phyloP scores from a whole-genome alignment of 2,888 invertebrate species.

The Drosophila testacea region DNA sequence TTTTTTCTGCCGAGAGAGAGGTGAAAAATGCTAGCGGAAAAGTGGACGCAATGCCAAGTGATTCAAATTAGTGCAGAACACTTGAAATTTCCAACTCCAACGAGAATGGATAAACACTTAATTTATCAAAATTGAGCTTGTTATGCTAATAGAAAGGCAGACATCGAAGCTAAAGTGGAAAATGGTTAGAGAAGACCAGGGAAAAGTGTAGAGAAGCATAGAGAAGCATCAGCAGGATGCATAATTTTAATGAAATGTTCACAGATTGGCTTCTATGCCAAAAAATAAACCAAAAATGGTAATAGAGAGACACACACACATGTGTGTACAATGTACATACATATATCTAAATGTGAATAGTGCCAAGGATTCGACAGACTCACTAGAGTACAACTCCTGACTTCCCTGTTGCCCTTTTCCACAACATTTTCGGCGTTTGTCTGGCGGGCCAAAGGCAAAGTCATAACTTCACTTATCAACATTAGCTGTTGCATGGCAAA shows the following conservation, averaged over 20 bases:
- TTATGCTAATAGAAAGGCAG: conserved; percentile 80
- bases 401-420: not conserved
- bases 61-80: conserved; percentile 69
- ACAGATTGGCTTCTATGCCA: conserved; percentile 39
- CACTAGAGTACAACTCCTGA: not conserved
- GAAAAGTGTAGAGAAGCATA: not conserved
- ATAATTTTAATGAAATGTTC: conserved; percentile 62
- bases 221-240: conserved; percentile 22
- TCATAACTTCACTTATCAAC: conserved; percentile 83
- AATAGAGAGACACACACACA: conserved; percentile 14
- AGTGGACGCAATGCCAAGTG: conserved; percentile 42
- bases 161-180: conserved; percentile 9
- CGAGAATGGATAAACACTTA: conserved; percentile 82
- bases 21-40: conserved; percentile 8
- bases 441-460: conserved; percentile 73
- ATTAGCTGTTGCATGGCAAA: conserved; percentile 70
- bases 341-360: conserved; percentile 10
- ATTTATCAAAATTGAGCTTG: conserved; percentile 82
- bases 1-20: not conserved
- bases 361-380: conserved; percentile 44
- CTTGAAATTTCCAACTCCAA: conserved; percentile 44
- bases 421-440: conserved; percentile 25
- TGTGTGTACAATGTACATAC: conserved; percentile 4
- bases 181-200: not conserved
- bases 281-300: conserved; percentile 45